These are phyloP conservation scores for Platyrinchus mystaceus DNA, from an alignment of 2,797 vertebrate species.

Conservation along the genomic window DNA sequence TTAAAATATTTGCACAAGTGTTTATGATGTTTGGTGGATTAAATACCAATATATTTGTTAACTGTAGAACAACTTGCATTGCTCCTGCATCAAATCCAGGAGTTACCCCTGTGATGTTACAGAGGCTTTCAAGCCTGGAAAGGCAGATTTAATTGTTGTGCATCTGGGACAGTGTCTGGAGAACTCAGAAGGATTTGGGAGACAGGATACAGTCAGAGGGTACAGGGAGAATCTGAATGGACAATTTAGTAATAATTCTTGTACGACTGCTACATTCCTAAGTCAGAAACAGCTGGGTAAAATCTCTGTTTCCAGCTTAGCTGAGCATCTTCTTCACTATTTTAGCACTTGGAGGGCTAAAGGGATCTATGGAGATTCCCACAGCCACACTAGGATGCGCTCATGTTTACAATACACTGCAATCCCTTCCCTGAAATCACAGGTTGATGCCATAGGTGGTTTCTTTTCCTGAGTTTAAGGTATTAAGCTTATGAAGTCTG, in stretches of 20 bases:
- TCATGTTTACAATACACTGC: background rate
- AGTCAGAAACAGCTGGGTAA: background rate
- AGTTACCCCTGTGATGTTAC: background rate
- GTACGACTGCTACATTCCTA: background rate
- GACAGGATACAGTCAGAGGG: background rate
- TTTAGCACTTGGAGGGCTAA: background rate
- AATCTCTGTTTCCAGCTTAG: background rate
- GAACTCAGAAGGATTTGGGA: background rate
- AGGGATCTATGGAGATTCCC: background rate
- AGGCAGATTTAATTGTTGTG: background rate
- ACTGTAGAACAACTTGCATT: background rate
- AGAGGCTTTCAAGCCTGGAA: background rate
- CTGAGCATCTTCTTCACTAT: background rate
- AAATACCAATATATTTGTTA: slow-evolving; percentile 33
- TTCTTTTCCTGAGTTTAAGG: background rate
- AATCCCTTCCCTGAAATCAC: background rate
- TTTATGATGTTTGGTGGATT: slow-evolving; percentile 29
- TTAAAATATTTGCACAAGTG: slow-evolving; percentile 43
- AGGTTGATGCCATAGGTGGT: background rate
- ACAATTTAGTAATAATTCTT: background rate
- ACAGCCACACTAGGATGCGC: background rate
- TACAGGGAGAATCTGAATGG: background rate
- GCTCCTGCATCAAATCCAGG: background rate
- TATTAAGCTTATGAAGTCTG: background rate
- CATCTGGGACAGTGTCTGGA: background rate